A percentile compares a stretch with the other conserved stretches of the same genome.
These are phyloP conservation scores for Spilosoma lubricipeda DNA, from an alignment of 2,888 invertebrate species.

Conservation along the genomic window DNA sequence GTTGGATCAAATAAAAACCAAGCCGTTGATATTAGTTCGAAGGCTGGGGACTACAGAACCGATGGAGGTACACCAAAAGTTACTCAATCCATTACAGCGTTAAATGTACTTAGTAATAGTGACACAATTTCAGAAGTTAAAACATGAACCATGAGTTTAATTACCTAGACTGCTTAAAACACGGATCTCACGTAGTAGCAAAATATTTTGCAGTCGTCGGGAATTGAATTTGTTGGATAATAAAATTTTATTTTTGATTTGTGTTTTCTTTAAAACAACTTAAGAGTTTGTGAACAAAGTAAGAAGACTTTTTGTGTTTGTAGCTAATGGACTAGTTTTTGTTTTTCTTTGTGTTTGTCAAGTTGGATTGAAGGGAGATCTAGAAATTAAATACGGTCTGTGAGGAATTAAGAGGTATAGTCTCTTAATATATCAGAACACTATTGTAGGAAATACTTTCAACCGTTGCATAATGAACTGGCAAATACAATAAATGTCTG, in stretches of 20 bases:
- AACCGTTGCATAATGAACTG: neutral
- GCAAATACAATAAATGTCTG: neutral
- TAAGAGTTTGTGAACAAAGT: neutral
- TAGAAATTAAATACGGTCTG: neutral
- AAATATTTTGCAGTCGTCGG: conserved; percentile 13
- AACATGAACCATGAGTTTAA: conserved; percentile 5
- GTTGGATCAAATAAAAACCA: conserved; percentile 2
- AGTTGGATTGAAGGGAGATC: neutral
- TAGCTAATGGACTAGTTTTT: neutral
- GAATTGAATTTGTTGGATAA: conserved; percentile 17
- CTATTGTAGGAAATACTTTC: neutral
- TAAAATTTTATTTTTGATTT: conserved; percentile 11
- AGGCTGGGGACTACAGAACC: conserved; percentile 53
- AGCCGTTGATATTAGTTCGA: conserved; percentile 10
- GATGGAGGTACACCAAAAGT: conserved; percentile 46
- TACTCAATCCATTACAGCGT: neutral
- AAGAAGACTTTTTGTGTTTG: neutral
- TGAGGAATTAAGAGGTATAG: neutral
- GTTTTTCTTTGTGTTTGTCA: neutral
- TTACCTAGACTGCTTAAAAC: conserved; percentile 4
- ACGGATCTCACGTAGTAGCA: conserved; percentile 7
- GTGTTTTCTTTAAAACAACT: neutral
- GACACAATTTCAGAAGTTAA: conserved; percentile 14
- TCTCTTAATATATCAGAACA: neutral
- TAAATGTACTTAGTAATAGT: conserved; percentile 13